Base-by-base conservation (phyloP, 2,888 invertebrate species). In the Coelopa pilipes region DNA sequence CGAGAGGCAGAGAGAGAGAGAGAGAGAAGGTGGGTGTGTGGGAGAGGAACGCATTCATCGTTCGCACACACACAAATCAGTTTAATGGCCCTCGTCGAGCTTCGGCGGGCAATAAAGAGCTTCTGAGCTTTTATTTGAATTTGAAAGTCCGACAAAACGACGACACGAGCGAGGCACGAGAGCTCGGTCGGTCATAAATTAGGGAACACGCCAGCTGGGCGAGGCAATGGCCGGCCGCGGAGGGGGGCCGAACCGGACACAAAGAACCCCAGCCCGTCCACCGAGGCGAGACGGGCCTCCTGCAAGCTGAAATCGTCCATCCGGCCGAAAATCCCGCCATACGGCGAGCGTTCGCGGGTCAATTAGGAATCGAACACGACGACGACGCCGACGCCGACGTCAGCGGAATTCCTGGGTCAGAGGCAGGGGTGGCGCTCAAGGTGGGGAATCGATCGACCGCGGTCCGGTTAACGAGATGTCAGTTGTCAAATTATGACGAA, bases 21-120 rank as follows among this genome's bases (percentile, higher is more conserved):
- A 46, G 46, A 65, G 46, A 65, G 49, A 62, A 15, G 15, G 34
- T 15, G 10, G 4, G 12, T 19, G 13, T n/a, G 34, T 34, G 34
- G 15, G 34, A 24, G 34, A 62, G 17, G 49, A 17, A 50, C 19
- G 17, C 50, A 49, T 50, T 17, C 66, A 66, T 50, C 50, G 49
- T 49, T 66, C 13, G 21, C 12, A 13, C 13, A 24, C 46, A 4
- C 66, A 49, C 66, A 66, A 66, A 50, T 66, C 50, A 66, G 50
- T 50, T 21, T n/a, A 50, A 66, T 66, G 50, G 50, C 24, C 21
- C 24, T 66, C 21, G 66, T 47, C 66, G 17, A n/a, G 66, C n/a
- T 50, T n/a, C 7, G n/a, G 24, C 21, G 15, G 66, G 49, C 17
- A 65, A 19, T n/a, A 46, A 65, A 59, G 24, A 21, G 34, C 34